Conservation (phyloP, 2,888 invertebrate genomes). For the Rapana venosa region DNA sequence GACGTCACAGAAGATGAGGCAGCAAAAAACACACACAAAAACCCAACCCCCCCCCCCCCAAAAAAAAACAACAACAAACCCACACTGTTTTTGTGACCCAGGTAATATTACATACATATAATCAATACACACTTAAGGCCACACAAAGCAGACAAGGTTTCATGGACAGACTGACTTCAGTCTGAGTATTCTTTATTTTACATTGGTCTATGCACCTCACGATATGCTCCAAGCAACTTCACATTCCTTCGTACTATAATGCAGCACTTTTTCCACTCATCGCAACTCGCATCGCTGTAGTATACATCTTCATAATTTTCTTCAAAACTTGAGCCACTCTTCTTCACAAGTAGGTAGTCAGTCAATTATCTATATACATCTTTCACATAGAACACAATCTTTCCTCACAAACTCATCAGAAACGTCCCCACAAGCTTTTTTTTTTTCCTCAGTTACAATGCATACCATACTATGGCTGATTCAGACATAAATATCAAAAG, state of each 20-base stretch:
- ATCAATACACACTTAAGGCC: not conserved
- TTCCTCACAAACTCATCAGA: not conserved
- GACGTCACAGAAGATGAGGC: too few relatives aligned
- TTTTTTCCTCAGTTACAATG: too few relatives aligned
- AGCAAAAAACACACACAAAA: too few relatives aligned
- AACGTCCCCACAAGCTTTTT: not conserved
- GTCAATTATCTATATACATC: not conserved
- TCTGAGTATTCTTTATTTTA: conserved; percentile 42
- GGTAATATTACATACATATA: not conserved
- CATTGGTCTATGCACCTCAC: conserved; percentile 33
- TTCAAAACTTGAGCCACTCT: not conserved
- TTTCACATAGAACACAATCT: not conserved
- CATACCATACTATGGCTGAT: not conserved
- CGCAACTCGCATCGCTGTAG: not conserved
- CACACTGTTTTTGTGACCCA: too few relatives aligned
- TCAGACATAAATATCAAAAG: not conserved
- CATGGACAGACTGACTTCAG: conserved; percentile 35
- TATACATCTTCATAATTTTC: not conserved
- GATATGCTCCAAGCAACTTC: conserved; percentile 3
- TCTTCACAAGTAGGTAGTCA: not conserved
- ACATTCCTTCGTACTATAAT: not conserved
- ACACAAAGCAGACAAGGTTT: not conserved
- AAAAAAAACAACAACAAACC: too few relatives aligned
- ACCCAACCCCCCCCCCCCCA: too few relatives aligned
- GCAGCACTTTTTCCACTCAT: not conserved